Evolutionary conservation across 2,113 vertebrate species (phyloP).

Genomic region (Atrichornis clamosus): DNA sequence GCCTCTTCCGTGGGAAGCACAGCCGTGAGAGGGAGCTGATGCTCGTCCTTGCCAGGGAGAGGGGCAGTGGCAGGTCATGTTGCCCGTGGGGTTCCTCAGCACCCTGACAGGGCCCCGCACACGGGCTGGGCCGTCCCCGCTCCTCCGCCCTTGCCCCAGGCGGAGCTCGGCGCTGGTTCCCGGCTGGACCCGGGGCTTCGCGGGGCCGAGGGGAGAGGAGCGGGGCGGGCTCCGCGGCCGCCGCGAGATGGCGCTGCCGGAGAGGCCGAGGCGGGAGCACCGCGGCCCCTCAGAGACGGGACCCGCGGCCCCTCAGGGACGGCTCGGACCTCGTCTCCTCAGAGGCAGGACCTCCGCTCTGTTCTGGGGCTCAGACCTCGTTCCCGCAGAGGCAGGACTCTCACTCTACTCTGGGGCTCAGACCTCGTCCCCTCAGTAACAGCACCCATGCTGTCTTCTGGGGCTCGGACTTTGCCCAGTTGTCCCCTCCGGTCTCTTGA

Average conservation of each 20-base stretch:
- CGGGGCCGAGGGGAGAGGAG: not conserved
- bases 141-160: not conserved
- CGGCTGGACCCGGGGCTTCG: rapidly evolving
- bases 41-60: too few species aligned
- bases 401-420: not conserved
- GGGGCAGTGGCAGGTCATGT: rapidly evolving
- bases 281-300: not conserved
- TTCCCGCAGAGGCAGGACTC: rapidly evolving
- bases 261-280: not conserved
- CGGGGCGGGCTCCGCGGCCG: not conserved
- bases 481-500: too few species aligned
- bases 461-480: too few species aligned
- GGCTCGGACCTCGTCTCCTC: not conserved
- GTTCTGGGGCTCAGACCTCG: not conserved
- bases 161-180: not conserved
- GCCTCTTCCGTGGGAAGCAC: not conserved
- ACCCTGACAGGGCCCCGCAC: not conserved
- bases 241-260: conserved; percentile 27
- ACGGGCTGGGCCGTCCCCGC: rapidly evolving
- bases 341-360: rapidly evolving
- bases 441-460: not conserved
- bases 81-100: not conserved
- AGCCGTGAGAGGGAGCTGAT: not conserved
- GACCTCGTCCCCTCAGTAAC: not conserved
- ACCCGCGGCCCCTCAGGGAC: too few species aligned